phyloP scores from a whole-genome alignment of 1,140 invertebrate genomes.

The Rhopalosiphum maidis region DNA sequence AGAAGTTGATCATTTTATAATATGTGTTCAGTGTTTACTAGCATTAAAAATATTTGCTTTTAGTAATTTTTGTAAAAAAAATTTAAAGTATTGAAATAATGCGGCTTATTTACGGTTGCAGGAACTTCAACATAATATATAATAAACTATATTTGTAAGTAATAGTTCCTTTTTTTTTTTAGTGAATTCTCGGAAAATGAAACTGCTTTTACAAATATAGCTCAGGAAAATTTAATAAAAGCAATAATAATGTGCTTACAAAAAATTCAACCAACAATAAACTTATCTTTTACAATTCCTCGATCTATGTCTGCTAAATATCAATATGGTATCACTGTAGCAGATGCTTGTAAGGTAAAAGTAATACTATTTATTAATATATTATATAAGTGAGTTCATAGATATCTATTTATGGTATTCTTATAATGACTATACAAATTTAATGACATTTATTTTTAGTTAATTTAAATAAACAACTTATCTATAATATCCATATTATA shows the following conservation, averaged over 20 bases:
- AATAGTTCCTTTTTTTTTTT: neutral
- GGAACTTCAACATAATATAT: neutral
- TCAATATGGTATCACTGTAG: conserved; percentile 51
- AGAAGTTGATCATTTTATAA: too few relatives aligned
- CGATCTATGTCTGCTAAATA: conserved; percentile 58
- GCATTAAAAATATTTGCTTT: neutral
- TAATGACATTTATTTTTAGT: too few relatives aligned
- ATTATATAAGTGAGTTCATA: neutral
- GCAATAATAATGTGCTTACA: conserved; percentile 70
- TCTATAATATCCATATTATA: too few relatives aligned
- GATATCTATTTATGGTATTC: too few relatives aligned
- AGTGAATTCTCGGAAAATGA: conserved; percentile 51
- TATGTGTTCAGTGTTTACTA: neutral
- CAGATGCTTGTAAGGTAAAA: conserved; percentile 53
- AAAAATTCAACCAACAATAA: conserved; percentile 60
- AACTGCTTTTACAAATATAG: conserved; percentile 21
- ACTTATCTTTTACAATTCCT: conserved; percentile 58
- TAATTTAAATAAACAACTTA: too few relatives aligned
- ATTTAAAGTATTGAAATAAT: too few relatives aligned
- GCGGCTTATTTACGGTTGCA: neutral
- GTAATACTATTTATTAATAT: neutral
- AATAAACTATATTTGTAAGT: neutral
- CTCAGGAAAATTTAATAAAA: conserved; percentile 79
- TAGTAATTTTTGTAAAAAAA: too few relatives aligned
- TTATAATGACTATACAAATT: too few relatives aligned